Evolutionary conservation across 1,140 invertebrate species (phyloP), one percentile per base, ranked within the genome.

Genomic region (Lysiphlebus fabarum): DNA sequence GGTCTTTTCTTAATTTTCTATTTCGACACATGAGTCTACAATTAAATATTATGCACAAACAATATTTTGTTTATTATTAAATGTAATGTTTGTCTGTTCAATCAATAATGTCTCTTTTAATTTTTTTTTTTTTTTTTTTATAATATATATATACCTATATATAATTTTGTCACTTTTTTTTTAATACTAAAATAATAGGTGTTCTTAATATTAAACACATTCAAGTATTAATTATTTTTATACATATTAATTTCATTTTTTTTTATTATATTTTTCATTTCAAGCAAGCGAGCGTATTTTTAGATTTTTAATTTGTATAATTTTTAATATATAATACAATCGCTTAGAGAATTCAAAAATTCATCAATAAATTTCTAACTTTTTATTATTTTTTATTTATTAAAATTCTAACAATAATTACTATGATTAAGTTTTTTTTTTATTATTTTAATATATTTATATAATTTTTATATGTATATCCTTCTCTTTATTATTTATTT

Each of bases 251-350:
- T 64, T 55, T 67, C 64, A 58, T 64, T 65, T 65, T 63, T 59
- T 65, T 70, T 67, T 63, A 70, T 71, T 26, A 53, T 65, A 47
- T 62, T 65, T 71, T 73, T 70, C n/a, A n/a, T 63, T 67, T 70
- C 63, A 75, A 76, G 71, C 72, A 76, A 75, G 74, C 73, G 66
- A 71, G 64, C 68, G 68, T 64, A 73, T 67, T 61, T 62, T 71
- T 65, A 60, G 38, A n/a, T n/a, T 56, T 56, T 57, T 42, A 45
- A 53, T 53, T 44, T 73, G 64, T 75, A 69, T 72, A 71, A 66
- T 69, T 71, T 72, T 74, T 66, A 67, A 58, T 69, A 58, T 26
- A 8, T 47, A 55, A 58, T 61, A 61, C 56, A 64, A 53, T 53
- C 45, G 58, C 49, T 54, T 62, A 63, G 55, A 57, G 58, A 62